Percentiles rank a stretch among this genome's conserved stretches.
These are phyloP conservation scores for Eretmocerus hayati DNA, from an alignment of 2,888 invertebrate genomes.

Conservation along the genomic window DNA sequence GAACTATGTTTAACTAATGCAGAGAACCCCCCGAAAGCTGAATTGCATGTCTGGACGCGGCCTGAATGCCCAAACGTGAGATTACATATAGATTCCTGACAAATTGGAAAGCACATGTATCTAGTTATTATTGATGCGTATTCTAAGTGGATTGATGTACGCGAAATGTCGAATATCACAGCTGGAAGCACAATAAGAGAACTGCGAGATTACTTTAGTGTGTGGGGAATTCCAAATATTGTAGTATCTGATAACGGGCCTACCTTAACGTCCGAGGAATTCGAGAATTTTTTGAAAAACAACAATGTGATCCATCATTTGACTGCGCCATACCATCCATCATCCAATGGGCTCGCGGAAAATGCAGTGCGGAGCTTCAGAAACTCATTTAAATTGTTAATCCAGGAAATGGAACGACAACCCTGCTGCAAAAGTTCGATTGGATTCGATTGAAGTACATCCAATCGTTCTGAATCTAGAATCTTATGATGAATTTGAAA, in stretches of 20 bases:
- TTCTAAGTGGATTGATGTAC: neutral
- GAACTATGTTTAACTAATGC: constrained; percentile 9
- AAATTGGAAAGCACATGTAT: too few relatives aligned
- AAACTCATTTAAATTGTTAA: too few relatives aligned
- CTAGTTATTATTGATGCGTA: neutral
- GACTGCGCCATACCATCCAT: neutral
- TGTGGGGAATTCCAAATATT: neutral
- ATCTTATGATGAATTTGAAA: too few relatives aligned
- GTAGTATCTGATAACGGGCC: neutral
- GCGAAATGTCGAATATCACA: constrained; percentile 11
- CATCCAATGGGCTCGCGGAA: neutral
- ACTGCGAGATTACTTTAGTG: neutral
- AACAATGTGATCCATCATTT: neutral
- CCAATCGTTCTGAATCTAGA: too few relatives aligned
- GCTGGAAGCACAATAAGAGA: neutral
- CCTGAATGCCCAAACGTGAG: constrained; percentile 15
- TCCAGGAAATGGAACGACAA: too few relatives aligned
- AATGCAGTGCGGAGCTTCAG: too few relatives aligned
- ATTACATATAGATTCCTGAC: constrained; percentile 20
- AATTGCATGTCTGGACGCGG: constrained; percentile 17
- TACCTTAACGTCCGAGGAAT: neutral
- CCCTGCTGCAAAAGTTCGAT: too few relatives aligned
- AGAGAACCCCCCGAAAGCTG: constrained; percentile 15
- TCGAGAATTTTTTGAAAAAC: neutral
- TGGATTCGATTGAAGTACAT: too few relatives aligned